Conservation (phyloP, 2,113 vertebrate genomes). For the Tichodroma muraria region DNA sequence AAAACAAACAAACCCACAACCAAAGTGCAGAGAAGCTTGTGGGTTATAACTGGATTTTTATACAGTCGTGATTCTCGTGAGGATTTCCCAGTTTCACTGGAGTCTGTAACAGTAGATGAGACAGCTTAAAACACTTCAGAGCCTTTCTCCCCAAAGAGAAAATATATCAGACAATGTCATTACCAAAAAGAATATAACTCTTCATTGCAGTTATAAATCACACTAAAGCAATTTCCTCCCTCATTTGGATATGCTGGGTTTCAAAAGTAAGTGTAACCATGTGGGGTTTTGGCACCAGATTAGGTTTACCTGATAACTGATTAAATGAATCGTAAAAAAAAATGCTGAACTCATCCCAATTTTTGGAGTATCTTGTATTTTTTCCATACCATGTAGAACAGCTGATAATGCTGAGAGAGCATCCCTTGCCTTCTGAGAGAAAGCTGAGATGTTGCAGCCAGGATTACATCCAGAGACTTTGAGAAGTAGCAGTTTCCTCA, state of each 20-base stretch:
- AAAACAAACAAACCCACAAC: too few relatives aligned
- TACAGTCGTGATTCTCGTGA: neutral
- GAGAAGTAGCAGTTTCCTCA: neutral
- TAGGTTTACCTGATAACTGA: neutral
- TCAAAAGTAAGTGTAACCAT: neutral
- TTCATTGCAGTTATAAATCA: neutral
- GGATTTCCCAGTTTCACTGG: neutral
- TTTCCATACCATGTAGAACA: neutral
- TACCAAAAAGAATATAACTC: neutral
- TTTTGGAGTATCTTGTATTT: neutral
- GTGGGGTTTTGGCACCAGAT: neutral
- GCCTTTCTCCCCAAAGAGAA: neutral
- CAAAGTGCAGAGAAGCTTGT: neutral
- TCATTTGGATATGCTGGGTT: neutral
- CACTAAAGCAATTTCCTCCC: neutral
- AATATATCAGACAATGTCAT: neutral
- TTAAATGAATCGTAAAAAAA: neutral
- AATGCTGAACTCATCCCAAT: neutral
- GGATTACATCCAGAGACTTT: neutral
- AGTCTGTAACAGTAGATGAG: neutral
- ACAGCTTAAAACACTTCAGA: neutral
- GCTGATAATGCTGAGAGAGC: neutral
- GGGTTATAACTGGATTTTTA: neutral
- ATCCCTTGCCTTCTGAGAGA: neutral
- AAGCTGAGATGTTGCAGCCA: neutral